Evolutionary conservation across 2,888 invertebrate species (phyloP), one percentile per base, ranked within the genome.

Genomic region (Branchellion lobata): DNA sequence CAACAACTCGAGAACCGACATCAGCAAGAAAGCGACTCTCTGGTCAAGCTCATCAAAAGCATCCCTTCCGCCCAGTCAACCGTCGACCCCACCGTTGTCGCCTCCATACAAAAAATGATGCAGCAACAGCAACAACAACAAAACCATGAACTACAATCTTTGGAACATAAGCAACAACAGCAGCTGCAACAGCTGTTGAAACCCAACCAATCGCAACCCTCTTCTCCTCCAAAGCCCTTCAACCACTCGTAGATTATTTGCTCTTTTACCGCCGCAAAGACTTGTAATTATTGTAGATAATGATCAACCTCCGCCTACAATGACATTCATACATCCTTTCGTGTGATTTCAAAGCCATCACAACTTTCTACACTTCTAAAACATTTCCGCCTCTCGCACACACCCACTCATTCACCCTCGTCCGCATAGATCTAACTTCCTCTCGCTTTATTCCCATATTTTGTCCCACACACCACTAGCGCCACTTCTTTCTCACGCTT

Each of bases 1-100:
- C 75, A 75, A 11, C 51, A 51, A 11, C 75, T 47, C 33, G 31
- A 34, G n/a, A 61, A 77, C n/a, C 61, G 53, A 65, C 77, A 77
- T 24, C 57, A 61, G 36, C 65, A 65, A 31, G 61, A 77, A 57
- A 57, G 21, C 61, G 21, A 8, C 21, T 57, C 61, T 5, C 24
- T 57, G 14, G 8, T 8, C 8, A 5, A 40, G 14, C 40, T 40
- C 40, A 40, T 40, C 40, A 14, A 40, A 14, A 40, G 40, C 40
- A 40, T 40, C 24, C 61, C 24, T n/a, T 57, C 24, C 11, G 14
- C 24, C 21, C n/a, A 18, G 3, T 18, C 61, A 8, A 18, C 21
- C n/a, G 24, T 24, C 21, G 47, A 47, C 47, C 47, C 47, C 8
- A 47, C 8, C 8, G 61, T 57, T 8, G 61, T 57, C 5, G 61